Evolutionary conservation across 2,797 vertebrate species (phyloP).

Genomic region (Crenichthys baileyi): DNA sequence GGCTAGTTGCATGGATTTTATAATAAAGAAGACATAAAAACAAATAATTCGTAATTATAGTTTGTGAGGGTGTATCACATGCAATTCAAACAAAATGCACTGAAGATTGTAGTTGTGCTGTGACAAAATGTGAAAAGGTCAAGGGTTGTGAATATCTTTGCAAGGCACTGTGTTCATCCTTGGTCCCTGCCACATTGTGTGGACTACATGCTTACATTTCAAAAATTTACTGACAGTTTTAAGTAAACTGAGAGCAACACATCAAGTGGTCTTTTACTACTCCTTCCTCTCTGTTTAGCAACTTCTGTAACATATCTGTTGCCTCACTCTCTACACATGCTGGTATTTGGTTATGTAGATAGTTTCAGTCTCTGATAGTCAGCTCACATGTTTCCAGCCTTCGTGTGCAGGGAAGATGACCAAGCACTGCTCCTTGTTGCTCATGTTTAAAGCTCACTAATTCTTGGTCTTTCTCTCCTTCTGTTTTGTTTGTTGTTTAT

Average conservation of each 20-base stretch:
- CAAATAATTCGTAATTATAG: too few relatives aligned
- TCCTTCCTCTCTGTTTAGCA: conserved; percentile 30
- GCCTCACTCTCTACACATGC: conserved; percentile 24
- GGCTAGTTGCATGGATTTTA: too few relatives aligned
- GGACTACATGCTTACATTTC: not conserved
- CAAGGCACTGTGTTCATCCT: not conserved
- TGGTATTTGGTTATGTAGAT: conserved; percentile 22
- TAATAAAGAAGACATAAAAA: not conserved
- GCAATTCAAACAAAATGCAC: not conserved
- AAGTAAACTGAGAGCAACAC: not conserved
- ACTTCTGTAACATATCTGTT: conserved; percentile 4
- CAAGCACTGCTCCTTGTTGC: conserved; percentile 29
- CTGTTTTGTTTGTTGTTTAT: conserved; percentile 82
- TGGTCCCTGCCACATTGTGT: not conserved
- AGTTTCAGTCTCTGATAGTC: conserved; percentile 21
- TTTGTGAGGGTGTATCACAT: too few relatives aligned
- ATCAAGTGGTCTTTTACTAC: conserved; percentile 10
- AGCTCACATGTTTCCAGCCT: conserved; percentile 18
- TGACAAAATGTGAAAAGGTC: not conserved
- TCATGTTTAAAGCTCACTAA: conserved; percentile 87
- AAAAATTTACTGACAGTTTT: conserved; percentile 5
- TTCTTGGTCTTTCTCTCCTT: conserved; percentile 95
- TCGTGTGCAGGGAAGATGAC: conserved; percentile 26
- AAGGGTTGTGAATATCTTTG: not conserved
- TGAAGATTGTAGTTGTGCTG: not conserved